Evolutionary conservation across 1,140 invertebrate species (phyloP).

Genomic region (Temnothorax curvispinosus): DNA sequence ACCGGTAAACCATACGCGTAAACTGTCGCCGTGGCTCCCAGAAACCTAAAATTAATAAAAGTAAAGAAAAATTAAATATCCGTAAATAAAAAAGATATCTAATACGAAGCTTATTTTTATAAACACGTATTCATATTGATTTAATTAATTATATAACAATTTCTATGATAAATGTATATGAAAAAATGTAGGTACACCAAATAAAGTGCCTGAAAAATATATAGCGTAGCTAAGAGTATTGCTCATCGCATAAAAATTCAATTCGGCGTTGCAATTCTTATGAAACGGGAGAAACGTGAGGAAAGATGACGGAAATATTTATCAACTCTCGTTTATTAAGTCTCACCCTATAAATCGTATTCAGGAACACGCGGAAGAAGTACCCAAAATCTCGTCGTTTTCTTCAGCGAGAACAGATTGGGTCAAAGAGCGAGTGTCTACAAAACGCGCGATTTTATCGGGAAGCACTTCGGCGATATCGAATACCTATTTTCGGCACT

Average conservation of each 20-base stretch:
- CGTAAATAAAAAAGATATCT: not conserved
- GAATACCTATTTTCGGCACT: conserved; percentile 30
- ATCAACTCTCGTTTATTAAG: conserved; percentile 11
- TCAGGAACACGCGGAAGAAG: not conserved
- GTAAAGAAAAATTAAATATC: not conserved
- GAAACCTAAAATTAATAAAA: conserved; percentile 78
- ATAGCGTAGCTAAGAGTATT: not conserved
- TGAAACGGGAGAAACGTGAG: not conserved
- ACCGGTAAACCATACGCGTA: conserved; percentile 84
- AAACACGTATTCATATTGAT: not conserved
- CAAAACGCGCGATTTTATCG: conserved; percentile 41
- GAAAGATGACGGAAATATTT: conserved; percentile 24
- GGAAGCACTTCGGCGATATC: conserved; percentile 1
- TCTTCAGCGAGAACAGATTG: not conserved
- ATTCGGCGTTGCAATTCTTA: not conserved
- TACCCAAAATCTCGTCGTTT: not conserved
- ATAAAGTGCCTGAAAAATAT: not conserved
- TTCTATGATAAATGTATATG: not conserved
- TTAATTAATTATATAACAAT: not conserved
- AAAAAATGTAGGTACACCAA: not conserved
- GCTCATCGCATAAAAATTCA: conserved; percentile 10
- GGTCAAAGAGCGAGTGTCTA: conserved; percentile 29
- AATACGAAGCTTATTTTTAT: not conserved
- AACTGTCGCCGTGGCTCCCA: conserved; percentile 83
- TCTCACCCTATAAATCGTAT: conserved; percentile 11